Conservation (phyloP, 2,888 invertebrate genomes). For the Cylindroiulus punctatus region DNA sequence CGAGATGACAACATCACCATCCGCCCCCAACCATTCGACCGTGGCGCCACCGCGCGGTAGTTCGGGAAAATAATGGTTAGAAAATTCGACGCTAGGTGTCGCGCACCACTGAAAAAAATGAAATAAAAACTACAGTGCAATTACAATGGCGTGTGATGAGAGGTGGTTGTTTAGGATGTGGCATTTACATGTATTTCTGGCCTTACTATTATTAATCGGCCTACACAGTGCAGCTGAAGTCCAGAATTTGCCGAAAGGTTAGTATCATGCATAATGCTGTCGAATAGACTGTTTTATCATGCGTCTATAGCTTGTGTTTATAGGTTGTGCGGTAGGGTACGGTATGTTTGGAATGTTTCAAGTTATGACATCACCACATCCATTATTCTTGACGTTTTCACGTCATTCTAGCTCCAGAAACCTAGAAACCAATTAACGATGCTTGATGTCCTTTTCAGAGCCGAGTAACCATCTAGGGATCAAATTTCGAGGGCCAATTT, state of each 20-base stretch:
- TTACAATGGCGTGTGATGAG: constrained; percentile 6
- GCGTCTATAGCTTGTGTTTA: background rate
- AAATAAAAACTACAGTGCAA: background rate
- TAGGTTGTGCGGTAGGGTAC: background rate
- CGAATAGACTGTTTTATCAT: background rate
- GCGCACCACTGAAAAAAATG: background rate
- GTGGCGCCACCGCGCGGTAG: background rate
- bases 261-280: background rate
- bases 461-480: too few species aligned
- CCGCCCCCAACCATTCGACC: constrained; percentile 21
- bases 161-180: constrained; percentile 45
- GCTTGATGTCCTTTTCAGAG: too few species aligned
- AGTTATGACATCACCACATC: too few species aligned
- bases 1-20: constrained; percentile 15
- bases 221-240: background rate
- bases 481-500: too few species aligned
- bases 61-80: background rate
- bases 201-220: background rate
- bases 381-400: too few species aligned
- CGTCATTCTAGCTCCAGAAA: too few species aligned
- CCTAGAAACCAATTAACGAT: too few species aligned
- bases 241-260: background rate
- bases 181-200: background rate
- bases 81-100: background rate
- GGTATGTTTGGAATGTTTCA: too few species aligned